Percentiles rank a stretch among this genome's conserved stretches.
Evolutionary conservation across 2,888 invertebrate species (phyloP).

Genomic region (Parnassius smintheus): DNA sequence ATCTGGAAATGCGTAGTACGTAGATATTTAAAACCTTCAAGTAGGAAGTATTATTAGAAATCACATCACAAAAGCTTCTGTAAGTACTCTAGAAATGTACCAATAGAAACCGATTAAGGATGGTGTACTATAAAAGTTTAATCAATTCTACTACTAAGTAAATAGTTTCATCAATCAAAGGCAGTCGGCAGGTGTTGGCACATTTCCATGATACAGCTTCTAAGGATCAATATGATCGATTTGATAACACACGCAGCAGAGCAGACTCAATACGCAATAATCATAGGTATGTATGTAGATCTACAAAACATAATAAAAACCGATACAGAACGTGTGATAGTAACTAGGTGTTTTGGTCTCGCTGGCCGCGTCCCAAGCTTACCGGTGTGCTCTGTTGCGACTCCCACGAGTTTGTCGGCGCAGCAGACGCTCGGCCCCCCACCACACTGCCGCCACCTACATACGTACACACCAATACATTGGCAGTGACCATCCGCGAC

Average conservation of each 20-base stretch:
- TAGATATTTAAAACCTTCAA: constrained; percentile 48
- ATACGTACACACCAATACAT: constrained; percentile 72
- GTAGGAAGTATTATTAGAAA: constrained; percentile 62
- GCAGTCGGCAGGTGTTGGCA: constrained; percentile 48
- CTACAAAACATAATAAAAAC: constrained; percentile 74
- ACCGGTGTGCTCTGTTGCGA: constrained; percentile 71
- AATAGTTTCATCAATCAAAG: neutral
- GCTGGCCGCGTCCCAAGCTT: constrained; percentile 69
- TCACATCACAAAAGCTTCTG: constrained; percentile 79
- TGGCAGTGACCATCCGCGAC: constrained; percentile 35
- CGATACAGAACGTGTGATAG: constrained; percentile 63
- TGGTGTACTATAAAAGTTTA: neutral
- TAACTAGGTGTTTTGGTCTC: constrained; percentile 63
- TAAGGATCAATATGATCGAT: constrained; percentile 69
- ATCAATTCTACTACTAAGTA: neutral
- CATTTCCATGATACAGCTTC: constrained; percentile 71
- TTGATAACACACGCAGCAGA: constrained; percentile 79
- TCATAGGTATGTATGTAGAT: constrained; percentile 65
- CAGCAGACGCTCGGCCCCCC: constrained; percentile 64
- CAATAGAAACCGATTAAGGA: constrained; percentile 40
- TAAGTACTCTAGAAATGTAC: constrained; percentile 66
- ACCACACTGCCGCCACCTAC: constrained; percentile 76
- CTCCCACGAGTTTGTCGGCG: constrained; percentile 69
- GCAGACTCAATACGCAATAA: constrained; percentile 74
- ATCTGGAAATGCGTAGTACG: constrained; percentile 44